Conservation (phyloP, 2,888 invertebrate species). For the Dynastes grantii region DNA sequence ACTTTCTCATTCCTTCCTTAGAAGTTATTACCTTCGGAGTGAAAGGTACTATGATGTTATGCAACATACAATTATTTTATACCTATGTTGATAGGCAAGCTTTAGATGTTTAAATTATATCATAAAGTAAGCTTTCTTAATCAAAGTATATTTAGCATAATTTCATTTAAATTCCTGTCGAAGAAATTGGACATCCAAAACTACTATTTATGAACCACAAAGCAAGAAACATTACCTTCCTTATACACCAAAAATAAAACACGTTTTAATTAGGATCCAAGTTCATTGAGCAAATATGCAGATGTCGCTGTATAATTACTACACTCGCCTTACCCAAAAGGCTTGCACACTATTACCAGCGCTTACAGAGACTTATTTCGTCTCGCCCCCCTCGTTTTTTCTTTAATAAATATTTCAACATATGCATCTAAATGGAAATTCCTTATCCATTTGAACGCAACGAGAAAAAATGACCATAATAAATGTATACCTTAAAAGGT, state of each 20-base stretch:
- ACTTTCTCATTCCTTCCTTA: no score
- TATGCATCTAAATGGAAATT: conserved; percentile 57
- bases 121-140: conserved; percentile 25
- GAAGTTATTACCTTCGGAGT: no score
- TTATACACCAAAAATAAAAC: neutral
- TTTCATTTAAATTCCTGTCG: no score
- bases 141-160: no score
- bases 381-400: conserved; percentile 48
- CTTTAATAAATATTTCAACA: conserved; percentile 59
- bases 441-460: conserved; percentile 54
- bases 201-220: no score
- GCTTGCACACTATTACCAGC: neutral
- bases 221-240: no score
- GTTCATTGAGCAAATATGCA: neutral
- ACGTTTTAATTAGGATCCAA: conserved; percentile 8
- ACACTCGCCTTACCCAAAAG: no score
- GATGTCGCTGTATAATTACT: neutral
- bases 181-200: no score
- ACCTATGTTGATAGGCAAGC: no score
- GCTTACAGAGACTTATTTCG: neutral
- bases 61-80: no score
- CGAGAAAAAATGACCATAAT: conserved; percentile 61
- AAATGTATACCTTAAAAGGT: conserved; percentile 65
- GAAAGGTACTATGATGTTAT: no score
- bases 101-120: no score